phyloP scores from a whole-genome alignment of 2,113 vertebrate genomes.

The Charadrius vociferus region DNA sequence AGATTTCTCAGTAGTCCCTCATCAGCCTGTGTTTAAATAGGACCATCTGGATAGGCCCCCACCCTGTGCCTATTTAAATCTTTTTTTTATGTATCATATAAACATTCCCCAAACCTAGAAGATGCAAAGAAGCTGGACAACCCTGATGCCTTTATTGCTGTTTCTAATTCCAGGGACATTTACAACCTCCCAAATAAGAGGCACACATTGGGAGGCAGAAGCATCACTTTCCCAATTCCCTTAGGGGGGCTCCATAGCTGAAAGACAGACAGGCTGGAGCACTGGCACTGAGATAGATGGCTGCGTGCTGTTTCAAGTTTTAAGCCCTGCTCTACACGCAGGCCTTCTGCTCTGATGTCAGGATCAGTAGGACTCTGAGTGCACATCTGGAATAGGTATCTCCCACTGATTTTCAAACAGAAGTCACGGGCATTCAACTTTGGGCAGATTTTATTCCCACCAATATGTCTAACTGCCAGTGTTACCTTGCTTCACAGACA shows the following conservation, averaged over 20 bases:
- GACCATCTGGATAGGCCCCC: background rate
- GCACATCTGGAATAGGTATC: background rate
- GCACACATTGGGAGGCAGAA: background rate
- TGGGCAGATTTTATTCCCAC: background rate
- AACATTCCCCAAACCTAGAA: background rate
- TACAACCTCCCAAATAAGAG: background rate
- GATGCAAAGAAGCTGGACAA: background rate
- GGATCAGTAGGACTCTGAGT: background rate
- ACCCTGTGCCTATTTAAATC: background rate
- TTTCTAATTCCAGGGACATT: background rate
- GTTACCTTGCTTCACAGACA: background rate
- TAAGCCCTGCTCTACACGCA: background rate
- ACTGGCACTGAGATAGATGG: background rate
- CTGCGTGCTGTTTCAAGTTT: background rate
- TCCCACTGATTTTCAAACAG: background rate
- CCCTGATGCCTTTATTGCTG: background rate
- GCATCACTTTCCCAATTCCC: background rate
- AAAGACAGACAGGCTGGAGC: background rate
- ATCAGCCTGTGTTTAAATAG: background rate
- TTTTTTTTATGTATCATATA: background rate
- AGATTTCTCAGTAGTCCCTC: background rate
- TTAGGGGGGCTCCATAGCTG: fast-evolving
- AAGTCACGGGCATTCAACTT: background rate
- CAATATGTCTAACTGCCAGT: fast-evolving
- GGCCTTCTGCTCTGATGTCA: background rate